Evolutionary conservation across 2,797 vertebrate species (phyloP).

Genomic region (Meriones psammophilus): DNA sequence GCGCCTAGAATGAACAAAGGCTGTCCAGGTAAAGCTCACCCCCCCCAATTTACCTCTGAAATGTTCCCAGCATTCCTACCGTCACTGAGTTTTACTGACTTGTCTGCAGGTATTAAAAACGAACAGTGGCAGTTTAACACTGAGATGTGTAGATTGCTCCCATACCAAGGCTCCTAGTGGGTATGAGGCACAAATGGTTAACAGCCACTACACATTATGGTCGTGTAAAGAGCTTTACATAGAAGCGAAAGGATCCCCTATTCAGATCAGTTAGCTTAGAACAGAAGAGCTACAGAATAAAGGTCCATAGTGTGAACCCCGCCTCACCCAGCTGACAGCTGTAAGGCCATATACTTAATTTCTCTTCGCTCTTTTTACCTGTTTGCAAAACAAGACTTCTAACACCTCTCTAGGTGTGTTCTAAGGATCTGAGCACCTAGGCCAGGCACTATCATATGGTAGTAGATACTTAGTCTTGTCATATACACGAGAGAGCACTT

Average conservation of each 20-base stretch:
- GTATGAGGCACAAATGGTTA: neutral
- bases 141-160: neutral
- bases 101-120: neutral
- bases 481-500: neutral
- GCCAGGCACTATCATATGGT: neutral
- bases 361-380: constrained; percentile 29
- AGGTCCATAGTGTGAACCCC: neutral
- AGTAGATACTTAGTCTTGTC: neutral
- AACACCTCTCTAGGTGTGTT: neutral
- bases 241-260: neutral
- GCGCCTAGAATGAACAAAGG: neutral
- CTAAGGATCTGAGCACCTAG: neutral
- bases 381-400: constrained; percentile 5
- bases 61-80: neutral
- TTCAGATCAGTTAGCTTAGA: constrained; percentile 10
- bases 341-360: neutral
- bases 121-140: neutral
- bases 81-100: neutral
- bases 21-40: neutral
- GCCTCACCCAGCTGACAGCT: neutral
- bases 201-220: neutral
- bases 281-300: neutral
- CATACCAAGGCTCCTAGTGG: neutral
- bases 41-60: neutral
- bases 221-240: constrained; percentile 11